Conservation (phyloP, 1,140 invertebrate genomes). For the Drosophila trapezifrons region DNA sequence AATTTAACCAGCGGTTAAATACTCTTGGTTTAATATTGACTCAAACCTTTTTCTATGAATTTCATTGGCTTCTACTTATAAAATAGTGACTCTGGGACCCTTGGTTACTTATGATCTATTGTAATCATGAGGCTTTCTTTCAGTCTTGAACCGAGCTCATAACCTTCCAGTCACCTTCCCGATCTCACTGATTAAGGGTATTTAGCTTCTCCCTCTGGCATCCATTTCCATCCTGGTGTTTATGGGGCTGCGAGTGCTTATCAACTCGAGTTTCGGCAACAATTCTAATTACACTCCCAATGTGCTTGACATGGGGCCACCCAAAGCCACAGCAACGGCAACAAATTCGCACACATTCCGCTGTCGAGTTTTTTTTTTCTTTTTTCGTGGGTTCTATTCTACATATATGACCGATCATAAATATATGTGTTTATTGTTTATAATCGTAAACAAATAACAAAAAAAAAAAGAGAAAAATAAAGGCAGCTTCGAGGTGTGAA, state of each 20-base stretch:
- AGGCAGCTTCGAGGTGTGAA: constrained; percentile 9
- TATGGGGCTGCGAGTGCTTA: constrained; percentile 24
- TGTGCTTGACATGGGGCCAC: constrained; percentile 36
- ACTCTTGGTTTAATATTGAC: background rate
- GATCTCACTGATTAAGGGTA: constrained; percentile 4
- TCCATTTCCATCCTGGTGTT: constrained; percentile 15
- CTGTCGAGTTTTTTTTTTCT: constrained; percentile 25
- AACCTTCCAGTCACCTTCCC: constrained; percentile 20
- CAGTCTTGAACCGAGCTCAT: background rate
- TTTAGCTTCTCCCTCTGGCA: constrained; percentile 2
- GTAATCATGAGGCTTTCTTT: background rate
- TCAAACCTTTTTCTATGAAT: too few relatives aligned
- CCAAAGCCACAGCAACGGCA: background rate
- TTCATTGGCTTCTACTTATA: too few relatives aligned
- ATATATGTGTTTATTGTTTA: constrained; percentile 59
- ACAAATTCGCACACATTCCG: constrained; percentile 52
- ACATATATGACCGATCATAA: constrained; percentile 59
- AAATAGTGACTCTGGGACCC: too few relatives aligned
- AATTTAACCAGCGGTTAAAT: background rate
- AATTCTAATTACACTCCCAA: constrained; percentile 50
- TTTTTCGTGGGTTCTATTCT: constrained; percentile 28
- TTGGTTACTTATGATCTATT: background rate
- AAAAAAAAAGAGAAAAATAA: constrained; percentile 22
- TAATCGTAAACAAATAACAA: constrained; percentile 48
- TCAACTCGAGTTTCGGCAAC: constrained; percentile 40